Conservation (phyloP, 2,888 invertebrate genomes). For the Colletes collaris region DNA sequence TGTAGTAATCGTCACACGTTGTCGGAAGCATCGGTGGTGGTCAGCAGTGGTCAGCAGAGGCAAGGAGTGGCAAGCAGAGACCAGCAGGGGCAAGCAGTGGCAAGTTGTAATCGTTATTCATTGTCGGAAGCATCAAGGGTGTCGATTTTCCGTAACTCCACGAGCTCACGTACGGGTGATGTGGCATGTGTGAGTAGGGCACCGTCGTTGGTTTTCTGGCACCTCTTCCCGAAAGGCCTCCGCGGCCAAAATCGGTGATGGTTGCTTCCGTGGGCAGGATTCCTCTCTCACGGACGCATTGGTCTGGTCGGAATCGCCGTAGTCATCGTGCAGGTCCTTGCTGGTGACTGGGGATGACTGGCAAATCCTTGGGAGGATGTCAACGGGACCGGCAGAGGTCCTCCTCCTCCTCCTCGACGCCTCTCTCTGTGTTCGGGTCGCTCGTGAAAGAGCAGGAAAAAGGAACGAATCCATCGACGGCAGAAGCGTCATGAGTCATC, state of each 20-base stretch:
- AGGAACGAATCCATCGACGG: constrained; percentile 49
- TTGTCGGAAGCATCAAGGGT: too few species aligned
- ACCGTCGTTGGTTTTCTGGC: too few species aligned
- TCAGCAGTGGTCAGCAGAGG: too few species aligned
- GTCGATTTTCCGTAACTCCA: too few species aligned
- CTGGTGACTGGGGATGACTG: constrained; percentile 58
- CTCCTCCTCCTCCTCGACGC: constrained; percentile 40
- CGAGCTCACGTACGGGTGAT: too few species aligned
- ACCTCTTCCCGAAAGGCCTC: neutral
- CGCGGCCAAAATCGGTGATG: constrained; percentile 40
- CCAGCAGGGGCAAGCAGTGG: too few species aligned
- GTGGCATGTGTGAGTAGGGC: too few species aligned
- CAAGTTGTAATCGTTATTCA: too few species aligned
- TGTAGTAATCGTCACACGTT: too few species aligned
- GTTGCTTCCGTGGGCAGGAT: constrained; percentile 63
- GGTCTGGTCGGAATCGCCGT: constrained; percentile 42
- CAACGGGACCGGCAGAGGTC: constrained; percentile 61
- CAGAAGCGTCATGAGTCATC: constrained; percentile 73
- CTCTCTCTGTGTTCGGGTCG: constrained; percentile 9
- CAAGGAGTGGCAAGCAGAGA: too few species aligned
- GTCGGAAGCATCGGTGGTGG: too few species aligned
- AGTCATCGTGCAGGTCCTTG: constrained; percentile 63
- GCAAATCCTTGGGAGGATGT: constrained; percentile 63
- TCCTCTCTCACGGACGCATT: constrained; percentile 64
- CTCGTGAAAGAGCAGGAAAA: constrained; percentile 40